phyloP scores from a whole-genome alignment of 1,140 invertebrate genomes.

The Harlomillsia oculata region DNA sequence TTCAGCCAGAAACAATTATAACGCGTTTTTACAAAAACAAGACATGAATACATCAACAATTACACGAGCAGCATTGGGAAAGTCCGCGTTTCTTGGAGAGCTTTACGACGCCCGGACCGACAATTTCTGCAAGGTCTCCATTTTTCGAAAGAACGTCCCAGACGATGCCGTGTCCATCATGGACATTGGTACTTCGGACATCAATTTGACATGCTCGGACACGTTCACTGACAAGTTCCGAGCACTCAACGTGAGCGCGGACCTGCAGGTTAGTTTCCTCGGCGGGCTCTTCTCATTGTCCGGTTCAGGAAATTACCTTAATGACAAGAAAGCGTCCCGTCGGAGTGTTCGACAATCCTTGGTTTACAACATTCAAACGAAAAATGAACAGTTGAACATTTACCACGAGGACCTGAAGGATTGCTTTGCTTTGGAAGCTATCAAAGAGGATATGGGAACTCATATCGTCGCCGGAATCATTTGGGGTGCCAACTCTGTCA shows the following conservation, averaged over 20 bases:
- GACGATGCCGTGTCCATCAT: not conserved
- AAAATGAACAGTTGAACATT: conserved; percentile 8
- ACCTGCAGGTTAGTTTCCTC: conserved; percentile 3
- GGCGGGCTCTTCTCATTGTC: not conserved
- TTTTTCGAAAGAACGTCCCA: not conserved
- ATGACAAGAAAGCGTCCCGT: not conserved
- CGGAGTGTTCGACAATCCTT: not conserved
- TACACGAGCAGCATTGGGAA: conserved; percentile 9
- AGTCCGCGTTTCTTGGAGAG: not conserved
- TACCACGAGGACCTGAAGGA: conserved; percentile 6
- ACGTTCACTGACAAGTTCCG: not conserved
- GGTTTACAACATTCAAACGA: conserved; percentile 2
- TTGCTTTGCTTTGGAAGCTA: not conserved
- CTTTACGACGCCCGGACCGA: conserved; percentile 13
- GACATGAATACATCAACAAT: no score
- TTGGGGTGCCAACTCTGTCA: conserved; percentile 12
- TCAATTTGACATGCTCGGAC: not conserved
- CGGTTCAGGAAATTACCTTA: conserved; percentile 7
- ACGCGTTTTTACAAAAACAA: no score
- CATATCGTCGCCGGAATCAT: conserved; percentile 4
- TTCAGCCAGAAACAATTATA: no score
- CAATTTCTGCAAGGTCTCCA: not conserved
- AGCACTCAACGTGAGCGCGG: conserved; percentile 4
- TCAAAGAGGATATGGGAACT: not conserved
- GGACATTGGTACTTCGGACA: not conserved